Evolutionary conservation across 2,113 vertebrate species (phyloP), one percentile per base, ranked within the genome.

Genomic region (Tamias sibiricus): DNA sequence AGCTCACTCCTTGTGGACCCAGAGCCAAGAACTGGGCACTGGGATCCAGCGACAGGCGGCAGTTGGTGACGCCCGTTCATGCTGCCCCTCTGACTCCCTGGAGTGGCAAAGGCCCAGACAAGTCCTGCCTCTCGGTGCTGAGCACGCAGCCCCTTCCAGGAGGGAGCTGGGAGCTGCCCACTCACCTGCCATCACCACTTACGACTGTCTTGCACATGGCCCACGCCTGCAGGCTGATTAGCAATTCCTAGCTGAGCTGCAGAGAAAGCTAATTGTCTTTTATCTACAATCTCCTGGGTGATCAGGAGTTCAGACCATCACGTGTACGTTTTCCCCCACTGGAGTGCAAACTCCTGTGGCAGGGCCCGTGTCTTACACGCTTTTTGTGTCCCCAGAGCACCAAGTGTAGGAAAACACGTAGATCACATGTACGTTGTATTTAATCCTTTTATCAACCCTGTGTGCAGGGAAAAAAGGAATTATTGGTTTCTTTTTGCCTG

Each of bases 251-350:
- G 3, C 22, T 57, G 84, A 95, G 85, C 79, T 82, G 74, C 80
- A n/a, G 90, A 87, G 87, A 87, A 95, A 97, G 77, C 68, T 10
- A 87, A 82, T 66, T 83, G 90, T 92, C 80, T 96, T 94, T 85
- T 32, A 26, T 52, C 37, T 77, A 7, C n/a, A 52, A 76, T 81
- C 72, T 91, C 54, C 87, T 0, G 35, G 81, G 85, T 94, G 68
- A 91, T 62, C 54, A 10, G 57, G 86, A 94, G 89, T 94, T 93
- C 93, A 94, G 47, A 35, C 35, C 11, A 19, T 8, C 62, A 49
- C 0, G 0, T 9, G 37, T 12, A 17, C 68, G 4, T 35, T 32
- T 62, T 54, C 30, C 37, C n/a, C 47, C 64, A 24, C 57, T 40
- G 81, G 69, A 66, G 24, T 49, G n/a, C 66, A 37, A 87, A 81